A percentile compares a stretch with the other conserved stretches of the same genome.
These are phyloP conservation scores for Ciconia boyciana DNA, from an alignment of 2,113 vertebrate species.

Conservation along the genomic window DNA sequence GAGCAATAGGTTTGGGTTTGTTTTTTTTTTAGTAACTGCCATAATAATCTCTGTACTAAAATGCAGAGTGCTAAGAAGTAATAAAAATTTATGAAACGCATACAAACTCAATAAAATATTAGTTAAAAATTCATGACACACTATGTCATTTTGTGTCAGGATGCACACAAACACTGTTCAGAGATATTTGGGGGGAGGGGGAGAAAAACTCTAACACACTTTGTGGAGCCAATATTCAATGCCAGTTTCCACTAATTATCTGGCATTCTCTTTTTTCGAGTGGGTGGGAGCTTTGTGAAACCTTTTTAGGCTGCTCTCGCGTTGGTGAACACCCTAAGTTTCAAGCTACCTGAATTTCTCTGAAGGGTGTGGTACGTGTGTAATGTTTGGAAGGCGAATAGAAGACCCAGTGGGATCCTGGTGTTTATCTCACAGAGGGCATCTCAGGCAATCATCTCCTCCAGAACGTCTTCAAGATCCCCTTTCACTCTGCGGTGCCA, in stretches of 20 bases:
- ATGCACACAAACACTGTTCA: constrained; percentile 2
- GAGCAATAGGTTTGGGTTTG: constrained; percentile 9
- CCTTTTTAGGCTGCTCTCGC: constrained; percentile 23
- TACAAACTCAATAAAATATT: not conserved
- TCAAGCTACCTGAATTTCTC: constrained; percentile 34
- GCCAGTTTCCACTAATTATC: constrained; percentile 67
- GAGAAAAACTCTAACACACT: not conserved
- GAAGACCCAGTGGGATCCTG: constrained; percentile 9
- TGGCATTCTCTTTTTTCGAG: constrained; percentile 54
- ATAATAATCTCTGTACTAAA: constrained; percentile 46
- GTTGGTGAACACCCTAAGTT: not conserved
- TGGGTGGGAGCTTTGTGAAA: constrained; percentile 54
- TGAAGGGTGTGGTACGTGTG: constrained; percentile 8
- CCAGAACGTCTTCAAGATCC: not conserved
- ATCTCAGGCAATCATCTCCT: constrained; percentile 35
- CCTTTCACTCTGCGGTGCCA: not conserved
- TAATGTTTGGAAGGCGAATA: constrained; percentile 36
- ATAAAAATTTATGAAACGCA: constrained; percentile 22
- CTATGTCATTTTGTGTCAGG: constrained; percentile 11
- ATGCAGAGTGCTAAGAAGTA: constrained; percentile 37
- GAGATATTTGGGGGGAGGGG: not conserved
- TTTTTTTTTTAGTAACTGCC: constrained; percentile 9
- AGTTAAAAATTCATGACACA: not conserved
- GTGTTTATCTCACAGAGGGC: constrained; percentile 43
- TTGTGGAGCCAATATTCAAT: not conserved